Evolutionary conservation across 2,888 invertebrate genomes (phyloP).

Genomic region (Apotomis turbidana): DNA sequence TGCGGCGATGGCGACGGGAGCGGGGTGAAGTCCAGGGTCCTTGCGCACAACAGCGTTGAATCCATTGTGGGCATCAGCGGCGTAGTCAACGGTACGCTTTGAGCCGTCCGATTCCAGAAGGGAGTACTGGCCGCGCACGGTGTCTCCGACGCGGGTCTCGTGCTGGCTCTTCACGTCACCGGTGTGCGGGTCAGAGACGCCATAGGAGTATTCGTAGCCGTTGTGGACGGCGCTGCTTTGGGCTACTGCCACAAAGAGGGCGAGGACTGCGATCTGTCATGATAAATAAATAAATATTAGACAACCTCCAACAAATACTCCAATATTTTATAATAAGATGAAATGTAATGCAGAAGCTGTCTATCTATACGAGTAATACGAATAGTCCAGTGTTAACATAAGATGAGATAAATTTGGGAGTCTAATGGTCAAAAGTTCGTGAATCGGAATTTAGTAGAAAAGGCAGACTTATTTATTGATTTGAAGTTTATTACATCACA

Average conservation of each 20-base stretch:
- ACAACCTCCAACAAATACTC: too few relatives aligned
- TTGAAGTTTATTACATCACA: too few relatives aligned
- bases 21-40: conserved; percentile 52
- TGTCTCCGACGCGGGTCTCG: conserved; percentile 75
- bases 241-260: conserved; percentile 59
- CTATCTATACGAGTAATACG: too few relatives aligned
- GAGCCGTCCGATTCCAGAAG: conserved; percentile 64
- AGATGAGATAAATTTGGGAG: too few relatives aligned
- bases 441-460: too few relatives aligned
- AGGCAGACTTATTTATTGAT: too few relatives aligned
- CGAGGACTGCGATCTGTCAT: conserved; percentile 61
- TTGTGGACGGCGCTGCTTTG: conserved; percentile 63
- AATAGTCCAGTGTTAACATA: too few relatives aligned
- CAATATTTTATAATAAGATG: too few relatives aligned
- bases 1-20: conserved; percentile 43
- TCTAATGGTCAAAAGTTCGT: too few relatives aligned
- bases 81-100: conserved; percentile 64
- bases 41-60: conserved; percentile 67
- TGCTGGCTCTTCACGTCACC: conserved; percentile 80
- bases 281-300: conserved; percentile 44
- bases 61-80: conserved; percentile 63
- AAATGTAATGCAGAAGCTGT: too few relatives aligned
- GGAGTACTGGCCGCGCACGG: conserved; percentile 65
- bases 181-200: conserved; percentile 78
- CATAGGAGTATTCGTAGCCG: conserved; percentile 70